Evolutionary conservation across 2,797 vertebrate species (phyloP).

Genomic region (Apogon talboti): DNA sequence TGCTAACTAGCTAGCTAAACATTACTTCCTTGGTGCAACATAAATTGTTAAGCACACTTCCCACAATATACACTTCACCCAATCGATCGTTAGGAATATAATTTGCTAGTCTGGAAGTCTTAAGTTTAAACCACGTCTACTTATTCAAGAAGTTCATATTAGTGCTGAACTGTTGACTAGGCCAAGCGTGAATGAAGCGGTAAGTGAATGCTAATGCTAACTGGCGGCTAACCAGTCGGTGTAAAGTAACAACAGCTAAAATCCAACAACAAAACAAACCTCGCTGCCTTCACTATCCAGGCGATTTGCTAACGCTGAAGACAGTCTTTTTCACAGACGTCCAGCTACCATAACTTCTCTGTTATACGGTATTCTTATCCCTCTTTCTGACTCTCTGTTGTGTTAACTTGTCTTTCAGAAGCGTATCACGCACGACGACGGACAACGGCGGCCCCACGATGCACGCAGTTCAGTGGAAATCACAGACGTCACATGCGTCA

Average conservation of each 20-base stretch:
- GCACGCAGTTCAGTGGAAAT: conserved; percentile 43
- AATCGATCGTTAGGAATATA: fast-evolving
- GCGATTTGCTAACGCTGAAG: conserved; percentile 11
- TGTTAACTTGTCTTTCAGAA: conserved; percentile 24
- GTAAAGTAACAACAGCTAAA: conserved; percentile 5
- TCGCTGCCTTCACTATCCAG: conserved; percentile 47
- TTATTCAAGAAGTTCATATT: fast-evolving
- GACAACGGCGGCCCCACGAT: conserved; percentile 69
- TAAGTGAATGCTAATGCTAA: conserved; percentile 52
- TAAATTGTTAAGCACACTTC: neutral
- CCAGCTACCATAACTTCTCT: conserved; percentile 64
- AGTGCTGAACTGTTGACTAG: neutral
- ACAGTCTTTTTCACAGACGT: neutral
- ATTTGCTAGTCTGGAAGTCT: neutral
- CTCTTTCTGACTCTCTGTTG: conserved; percentile 20
- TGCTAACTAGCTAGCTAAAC: conserved; percentile 22
- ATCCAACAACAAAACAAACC: conserved; percentile 12
- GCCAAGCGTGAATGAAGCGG: conserved; percentile 34
- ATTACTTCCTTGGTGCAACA: conserved; percentile 39
- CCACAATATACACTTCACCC: fast-evolving
- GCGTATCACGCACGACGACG: conserved; percentile 52
- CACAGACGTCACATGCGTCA: conserved; percentile 51
- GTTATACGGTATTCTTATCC: neutral
- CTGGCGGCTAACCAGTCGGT: conserved; percentile 18
- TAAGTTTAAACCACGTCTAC: too few species aligned